These are phyloP conservation scores for Cenopis cana DNA, from an alignment of 2,888 invertebrate species.

Conservation along the genomic window DNA sequence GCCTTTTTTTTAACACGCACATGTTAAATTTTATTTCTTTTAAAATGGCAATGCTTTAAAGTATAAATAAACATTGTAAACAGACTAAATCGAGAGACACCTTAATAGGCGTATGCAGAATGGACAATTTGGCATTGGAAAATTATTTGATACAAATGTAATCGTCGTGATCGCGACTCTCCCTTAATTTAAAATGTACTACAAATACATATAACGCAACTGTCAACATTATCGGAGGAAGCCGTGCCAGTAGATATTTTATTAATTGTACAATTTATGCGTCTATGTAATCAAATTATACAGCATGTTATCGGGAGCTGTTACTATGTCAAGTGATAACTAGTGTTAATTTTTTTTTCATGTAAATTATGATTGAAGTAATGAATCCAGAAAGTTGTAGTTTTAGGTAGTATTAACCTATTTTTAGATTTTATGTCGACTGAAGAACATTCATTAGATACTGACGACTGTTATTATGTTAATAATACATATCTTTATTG, in stretches of 20 bases:
- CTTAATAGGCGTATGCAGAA: no score
- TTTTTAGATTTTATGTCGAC: conserved; percentile 2
- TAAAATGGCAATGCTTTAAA: no score
- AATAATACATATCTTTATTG: no score
- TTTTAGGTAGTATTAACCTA: conserved; percentile 18
- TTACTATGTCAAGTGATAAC: conserved; percentile 31
- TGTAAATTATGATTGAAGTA: conserved; percentile 19
- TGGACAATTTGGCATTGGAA: no score
- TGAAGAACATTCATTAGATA: conserved; percentile 10
- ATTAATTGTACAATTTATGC: conserved; percentile 46
- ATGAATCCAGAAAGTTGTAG: neutral
- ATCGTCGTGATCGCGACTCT: conserved; percentile 1
- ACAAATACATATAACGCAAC: conserved; percentile 64
- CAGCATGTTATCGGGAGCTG: conserved; percentile 25
- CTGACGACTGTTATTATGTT: no score
- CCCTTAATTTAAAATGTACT: conserved; percentile 61
- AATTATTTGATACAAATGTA: no score
- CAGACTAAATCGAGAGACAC: no score
- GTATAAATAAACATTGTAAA: no score
- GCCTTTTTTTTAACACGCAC: no score
- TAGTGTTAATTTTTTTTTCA: conserved; percentile 30
- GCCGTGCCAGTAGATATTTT: conserved; percentile 56
- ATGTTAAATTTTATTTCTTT: no score
- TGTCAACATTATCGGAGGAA: conserved; percentile 68
- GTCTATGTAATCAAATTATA: conserved; percentile 30